These are phyloP conservation scores for Cassiopea xamachana DNA, from an alignment of 30 jellyfish, hydroid and myxozoan genomes.

Conservation along the genomic window DNA sequence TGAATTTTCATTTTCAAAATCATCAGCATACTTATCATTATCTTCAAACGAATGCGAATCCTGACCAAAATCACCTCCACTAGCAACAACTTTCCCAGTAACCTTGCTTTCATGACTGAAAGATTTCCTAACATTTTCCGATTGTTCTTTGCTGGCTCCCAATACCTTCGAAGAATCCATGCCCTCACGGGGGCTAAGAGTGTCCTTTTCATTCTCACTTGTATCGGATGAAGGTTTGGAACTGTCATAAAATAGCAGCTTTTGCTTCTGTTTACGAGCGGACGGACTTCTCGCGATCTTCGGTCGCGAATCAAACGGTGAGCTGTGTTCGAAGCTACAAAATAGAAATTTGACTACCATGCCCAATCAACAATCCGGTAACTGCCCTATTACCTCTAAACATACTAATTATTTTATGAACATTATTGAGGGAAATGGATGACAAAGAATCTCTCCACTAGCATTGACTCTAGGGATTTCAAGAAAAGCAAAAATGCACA, in stretches of 20 bases:
- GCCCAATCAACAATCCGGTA: too few relatives aligned
- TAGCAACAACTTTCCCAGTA: not conserved
- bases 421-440: too few relatives aligned
- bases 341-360: not conserved
- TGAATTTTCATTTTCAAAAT: not conserved
- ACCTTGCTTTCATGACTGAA: not conserved
- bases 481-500: too few relatives aligned
- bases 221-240: conserved; percentile 63
- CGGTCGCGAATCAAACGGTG: conserved; percentile 85
- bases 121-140: too few relatives aligned
- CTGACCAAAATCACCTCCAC: not conserved
- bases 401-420: too few relatives aligned
- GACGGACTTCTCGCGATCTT: conserved; percentile 78
- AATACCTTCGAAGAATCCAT: not conserved
- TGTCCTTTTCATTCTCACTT: conserved; percentile 64
- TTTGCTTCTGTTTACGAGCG: conserved; percentile 67
- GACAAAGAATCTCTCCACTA: too few relatives aligned
- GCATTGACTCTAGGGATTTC: too few relatives aligned
- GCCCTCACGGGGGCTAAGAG: conserved; percentile 52
- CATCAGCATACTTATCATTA: not conserved
- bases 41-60: conserved; percentile 41
- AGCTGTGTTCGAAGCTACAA: conserved; percentile 27
- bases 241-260: not conserved
- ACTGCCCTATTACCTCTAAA: too few relatives aligned
- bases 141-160: not conserved